Percentiles rank a stretch among this genome's conserved stretches.
Conservation (phyloP, 2,797 vertebrate species). For the Acanthornis magna region DNA sequence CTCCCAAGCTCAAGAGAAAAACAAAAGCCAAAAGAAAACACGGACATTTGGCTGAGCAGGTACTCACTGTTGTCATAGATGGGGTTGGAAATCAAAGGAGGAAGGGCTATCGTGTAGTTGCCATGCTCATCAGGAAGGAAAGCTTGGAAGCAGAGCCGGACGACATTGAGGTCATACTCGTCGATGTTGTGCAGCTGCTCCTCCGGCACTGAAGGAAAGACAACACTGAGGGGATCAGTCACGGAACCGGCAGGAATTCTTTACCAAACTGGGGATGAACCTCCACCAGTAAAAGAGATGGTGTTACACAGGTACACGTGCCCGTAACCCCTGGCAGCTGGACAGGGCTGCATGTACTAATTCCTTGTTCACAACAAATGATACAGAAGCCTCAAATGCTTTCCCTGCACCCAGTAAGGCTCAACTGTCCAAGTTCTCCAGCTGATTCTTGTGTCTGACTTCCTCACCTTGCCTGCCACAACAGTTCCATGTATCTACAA, state of each 20-base stretch:
- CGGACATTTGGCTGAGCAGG: neutral
- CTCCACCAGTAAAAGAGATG: neutral
- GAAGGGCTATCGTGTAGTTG: slow-evolving; percentile 80
- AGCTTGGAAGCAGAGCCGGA: slow-evolving; percentile 95
- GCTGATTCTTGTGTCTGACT: neutral
- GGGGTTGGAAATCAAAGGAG: slow-evolving; percentile 92
- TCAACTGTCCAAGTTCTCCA: neutral
- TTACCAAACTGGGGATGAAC: neutral
- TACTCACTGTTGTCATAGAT: slow-evolving; percentile 96
- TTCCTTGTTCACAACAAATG: rapidly evolving
- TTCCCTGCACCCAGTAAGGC: neutral
- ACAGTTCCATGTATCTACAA: rapidly evolving
- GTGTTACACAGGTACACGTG: rapidly evolving
- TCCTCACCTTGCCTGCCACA: neutral
- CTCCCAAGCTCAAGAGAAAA: neutral
- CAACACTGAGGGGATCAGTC: neutral
- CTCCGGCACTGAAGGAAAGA: slow-evolving; percentile 80
- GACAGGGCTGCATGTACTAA: neutral
- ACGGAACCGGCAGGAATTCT: neutral
- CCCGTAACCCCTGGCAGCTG: neutral
- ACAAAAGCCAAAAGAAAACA: neutral
- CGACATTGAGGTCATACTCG: slow-evolving; percentile 95
- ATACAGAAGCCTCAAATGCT: neutral
- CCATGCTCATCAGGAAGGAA: slow-evolving; percentile 88
- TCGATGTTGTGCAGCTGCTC: slow-evolving; percentile 92